Evolutionary conservation across 2,797 vertebrate species (phyloP).

Genomic region (Chromobotia macracanthus): DNA sequence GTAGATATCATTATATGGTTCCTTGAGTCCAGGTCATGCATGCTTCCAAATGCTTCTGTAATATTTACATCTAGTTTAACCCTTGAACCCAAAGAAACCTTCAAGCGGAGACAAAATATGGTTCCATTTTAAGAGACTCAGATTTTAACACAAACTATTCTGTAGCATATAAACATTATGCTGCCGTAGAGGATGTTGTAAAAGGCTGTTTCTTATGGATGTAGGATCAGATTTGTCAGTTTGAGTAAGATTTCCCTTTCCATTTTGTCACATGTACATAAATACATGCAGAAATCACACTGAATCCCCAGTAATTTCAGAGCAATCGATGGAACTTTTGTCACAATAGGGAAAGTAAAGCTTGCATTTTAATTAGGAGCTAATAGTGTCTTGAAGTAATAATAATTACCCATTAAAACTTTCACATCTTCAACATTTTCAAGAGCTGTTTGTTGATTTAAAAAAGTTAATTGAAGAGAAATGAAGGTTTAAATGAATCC

Average conservation of each 20-base stretch:
- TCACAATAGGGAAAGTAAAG: constrained; percentile 17
- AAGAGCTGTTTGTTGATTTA: constrained; percentile 18
- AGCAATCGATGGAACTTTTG: constrained; percentile 43
- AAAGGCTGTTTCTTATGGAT: too few relatives aligned
- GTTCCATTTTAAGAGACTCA: constrained; percentile 23
- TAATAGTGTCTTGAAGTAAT: constrained; percentile 48
- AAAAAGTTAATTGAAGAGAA: neutral
- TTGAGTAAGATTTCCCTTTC: neutral
- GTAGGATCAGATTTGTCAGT: too few relatives aligned
- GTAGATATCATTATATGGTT: constrained; percentile 57
- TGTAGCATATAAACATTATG: neutral
- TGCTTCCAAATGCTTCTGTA: constrained; percentile 33
- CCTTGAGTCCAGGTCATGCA: constrained; percentile 48
- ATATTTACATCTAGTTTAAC: constrained; percentile 35
- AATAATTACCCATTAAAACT: constrained; percentile 49
- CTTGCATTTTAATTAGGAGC: constrained; percentile 49
- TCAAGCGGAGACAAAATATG: constrained; percentile 24
- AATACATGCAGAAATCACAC: too few relatives aligned
- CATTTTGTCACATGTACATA: too few relatives aligned
- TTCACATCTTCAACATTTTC: constrained; percentile 25
- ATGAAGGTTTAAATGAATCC: constrained; percentile 7
- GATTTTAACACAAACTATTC: constrained; percentile 12
- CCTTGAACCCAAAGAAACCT: constrained; percentile 31
- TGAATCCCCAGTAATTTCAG: constrained; percentile 21
- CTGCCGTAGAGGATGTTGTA: too few relatives aligned